Conservation (phyloP, 23 tunicate genomes). For the Trididemnum miniatum region DNA sequence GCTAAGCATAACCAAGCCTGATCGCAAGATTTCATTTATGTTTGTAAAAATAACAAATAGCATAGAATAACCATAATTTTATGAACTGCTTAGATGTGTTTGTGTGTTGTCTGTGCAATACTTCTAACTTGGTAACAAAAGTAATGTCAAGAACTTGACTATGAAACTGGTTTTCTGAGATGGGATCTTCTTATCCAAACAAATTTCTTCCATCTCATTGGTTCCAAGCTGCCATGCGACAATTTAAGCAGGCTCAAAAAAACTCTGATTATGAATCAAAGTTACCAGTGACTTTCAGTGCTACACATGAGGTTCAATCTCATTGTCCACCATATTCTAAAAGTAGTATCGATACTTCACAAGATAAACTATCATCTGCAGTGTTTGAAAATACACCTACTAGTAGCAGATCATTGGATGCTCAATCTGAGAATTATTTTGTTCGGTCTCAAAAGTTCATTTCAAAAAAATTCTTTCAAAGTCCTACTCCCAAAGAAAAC, state of each 20-base stretch:
- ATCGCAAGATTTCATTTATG: too few relatives aligned
- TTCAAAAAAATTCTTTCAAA: slow-evolving; percentile 14
- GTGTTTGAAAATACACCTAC: background rate
- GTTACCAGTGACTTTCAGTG: background rate
- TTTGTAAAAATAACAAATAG: too few relatives aligned
- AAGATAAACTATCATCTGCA: background rate
- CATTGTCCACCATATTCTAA: too few relatives aligned
- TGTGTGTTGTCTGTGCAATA: too few relatives aligned
- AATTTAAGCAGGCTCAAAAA: slow-evolving; percentile 1
- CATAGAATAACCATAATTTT: too few relatives aligned
- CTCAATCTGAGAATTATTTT: background rate
- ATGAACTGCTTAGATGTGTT: too few relatives aligned
- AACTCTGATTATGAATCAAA: background rate
- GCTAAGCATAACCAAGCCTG: too few relatives aligned
- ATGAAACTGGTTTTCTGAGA: too few relatives aligned
- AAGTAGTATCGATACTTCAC: background rate
- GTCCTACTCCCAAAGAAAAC: background rate
- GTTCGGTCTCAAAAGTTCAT: background rate
- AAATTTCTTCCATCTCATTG: slow-evolving; percentile 19
- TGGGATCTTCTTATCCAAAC: slow-evolving; percentile 34
- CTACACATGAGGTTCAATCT: background rate
- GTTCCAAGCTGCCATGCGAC: slow-evolving; percentile 36
- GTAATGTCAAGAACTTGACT: too few relatives aligned
- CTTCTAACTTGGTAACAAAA: too few relatives aligned
- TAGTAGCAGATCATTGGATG: background rate